Evolutionary conservation across 2,113 vertebrate species (phyloP), one percentile per base, ranked within the genome.

Genomic region (Dendrocopos noguchii): DNA sequence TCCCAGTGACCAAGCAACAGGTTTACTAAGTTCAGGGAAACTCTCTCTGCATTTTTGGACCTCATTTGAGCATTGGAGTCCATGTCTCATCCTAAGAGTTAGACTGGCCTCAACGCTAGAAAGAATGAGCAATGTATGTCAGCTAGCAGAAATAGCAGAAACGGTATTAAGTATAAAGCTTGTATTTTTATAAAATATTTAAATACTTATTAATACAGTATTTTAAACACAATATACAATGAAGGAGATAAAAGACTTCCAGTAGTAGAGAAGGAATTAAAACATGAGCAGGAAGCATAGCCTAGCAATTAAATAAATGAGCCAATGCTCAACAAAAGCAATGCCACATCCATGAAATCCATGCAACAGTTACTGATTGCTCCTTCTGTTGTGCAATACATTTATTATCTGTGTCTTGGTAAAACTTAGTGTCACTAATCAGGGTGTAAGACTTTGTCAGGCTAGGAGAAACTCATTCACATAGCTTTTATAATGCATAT

Each of bases 361-460:
- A 6, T 57, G 8, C 29, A 81, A 79, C 13, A 52, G 25, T 39
- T 42, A 63, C 13, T 0, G 0, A 42, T 8, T 59, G 21, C 63
- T 75, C 24, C 36, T 81, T 68, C 81, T 19, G 46, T 47, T 84
- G 11, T 39, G 20, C 13, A 39, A 59, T 27, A n/a, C 15, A n/a
- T 84, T 88, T 84, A 76, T 72, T 78, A 68, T 19, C 31, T 56
- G 20, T 33, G 77, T 71, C 21, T 50, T 60, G 33, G 46, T 84
- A 71, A 79, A 90, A 79, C 20, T 15, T 64, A 12, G 57, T 34
- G 16, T 28, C 53, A 47, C 29, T 65, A 47, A 86, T 63, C 29
- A 47, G 65, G 20, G 25, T 6, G 0, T 1, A 7, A 50, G 24
- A 28, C 28, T 88, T 57, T 18, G 44, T 47, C 56, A 76, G 27